A percentile compares a stretch with the other conserved stretches of the same genome.
Conservation (phyloP, 2,113 vertebrate species). For the Merops nubicus region DNA sequence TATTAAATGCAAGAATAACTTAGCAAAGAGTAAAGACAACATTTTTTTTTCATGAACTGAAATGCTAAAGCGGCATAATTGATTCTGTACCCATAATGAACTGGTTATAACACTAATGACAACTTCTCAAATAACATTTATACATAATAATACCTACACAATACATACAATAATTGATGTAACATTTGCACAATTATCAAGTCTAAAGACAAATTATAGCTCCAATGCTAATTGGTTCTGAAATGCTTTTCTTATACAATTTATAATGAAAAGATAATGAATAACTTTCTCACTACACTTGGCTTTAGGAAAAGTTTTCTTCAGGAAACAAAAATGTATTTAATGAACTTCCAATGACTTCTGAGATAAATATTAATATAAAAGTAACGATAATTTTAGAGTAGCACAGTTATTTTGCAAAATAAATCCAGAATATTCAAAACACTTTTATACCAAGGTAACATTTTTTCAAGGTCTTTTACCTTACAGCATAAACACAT, state of each 20-base stretch:
- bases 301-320: background rate
- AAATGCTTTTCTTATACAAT: background rate
- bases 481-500: background rate
- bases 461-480: background rate
- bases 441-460: background rate
- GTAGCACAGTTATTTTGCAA: background rate
- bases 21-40: conserved; percentile 18
- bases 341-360: background rate
- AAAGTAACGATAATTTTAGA: background rate
- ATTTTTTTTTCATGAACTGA: conserved; percentile 2
- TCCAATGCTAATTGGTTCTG: background rate
- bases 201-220: background rate
- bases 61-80: background rate
- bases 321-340: background rate
- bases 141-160: background rate
- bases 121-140: conserved; percentile 2
- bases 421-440: background rate
- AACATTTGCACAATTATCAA: background rate
- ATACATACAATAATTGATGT: background rate
- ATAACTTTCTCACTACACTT: background rate
- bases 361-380: background rate
- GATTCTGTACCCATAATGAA: background rate
- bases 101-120: conserved; percentile 6
- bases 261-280: background rate
- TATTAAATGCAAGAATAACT: conserved; percentile 55